Evolutionary conservation across 2,113 vertebrate species (phyloP).

Genomic region (Lethenteron reissneri): DNA sequence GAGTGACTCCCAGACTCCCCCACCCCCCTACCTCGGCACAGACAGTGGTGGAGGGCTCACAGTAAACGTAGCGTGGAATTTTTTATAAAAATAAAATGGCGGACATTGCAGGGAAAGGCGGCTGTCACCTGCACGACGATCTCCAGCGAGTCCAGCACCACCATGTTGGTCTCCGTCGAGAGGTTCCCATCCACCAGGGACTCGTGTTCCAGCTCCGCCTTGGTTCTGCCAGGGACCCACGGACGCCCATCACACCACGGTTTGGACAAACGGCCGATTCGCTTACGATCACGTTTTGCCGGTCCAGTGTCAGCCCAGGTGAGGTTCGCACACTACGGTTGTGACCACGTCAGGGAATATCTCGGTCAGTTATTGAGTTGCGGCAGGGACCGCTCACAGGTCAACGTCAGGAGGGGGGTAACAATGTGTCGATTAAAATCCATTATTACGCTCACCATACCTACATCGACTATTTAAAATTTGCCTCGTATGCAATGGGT

Average conservation of each 20-base stretch:
- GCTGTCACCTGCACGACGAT: constrained; percentile 50
- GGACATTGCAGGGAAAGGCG: no score
- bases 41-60: background rate
- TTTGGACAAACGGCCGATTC: no score
- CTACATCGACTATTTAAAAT: no score
- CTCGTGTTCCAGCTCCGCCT: constrained; percentile 57
- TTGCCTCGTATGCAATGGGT: no score
- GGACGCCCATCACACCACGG: no score
- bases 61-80: background rate
- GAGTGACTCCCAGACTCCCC: background rate
- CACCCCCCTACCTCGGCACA: background rate
- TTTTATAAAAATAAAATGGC: no score
- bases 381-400: background rate
- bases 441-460: no score
- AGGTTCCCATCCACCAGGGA: constrained; percentile 63
- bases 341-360: background rate
- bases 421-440: no score
- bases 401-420: background rate
- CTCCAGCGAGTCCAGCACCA: constrained; percentile 58
- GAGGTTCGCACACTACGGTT: background rate
- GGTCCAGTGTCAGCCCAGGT: no score
- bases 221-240: constrained; percentile 25
- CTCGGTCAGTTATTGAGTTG: background rate
- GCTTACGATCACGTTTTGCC: no score
- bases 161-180: constrained; percentile 47